These are phyloP conservation scores for Acleris literana DNA, from an alignment of 2,888 invertebrate species.

Conservation along the genomic window DNA sequence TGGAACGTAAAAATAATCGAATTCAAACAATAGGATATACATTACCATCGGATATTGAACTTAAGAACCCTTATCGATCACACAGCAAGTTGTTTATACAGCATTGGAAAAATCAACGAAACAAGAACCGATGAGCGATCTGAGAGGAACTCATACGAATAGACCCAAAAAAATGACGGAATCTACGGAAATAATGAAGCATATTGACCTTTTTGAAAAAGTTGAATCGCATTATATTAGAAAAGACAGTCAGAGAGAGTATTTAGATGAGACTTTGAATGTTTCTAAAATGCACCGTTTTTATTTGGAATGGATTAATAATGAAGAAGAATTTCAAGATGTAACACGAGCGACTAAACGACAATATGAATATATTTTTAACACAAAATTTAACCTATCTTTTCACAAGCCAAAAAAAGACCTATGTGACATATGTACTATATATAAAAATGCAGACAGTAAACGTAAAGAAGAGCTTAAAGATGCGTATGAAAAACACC, in stretches of 20 bases:
- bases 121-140: constrained; percentile 14
- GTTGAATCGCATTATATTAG: constrained; percentile 38
- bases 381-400: constrained; percentile 45
- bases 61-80: constrained; percentile 13
- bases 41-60: constrained; percentile 15
- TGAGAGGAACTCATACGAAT: constrained; percentile 35
- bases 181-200: constrained; percentile 22
- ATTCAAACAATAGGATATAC: constrained; percentile 37
- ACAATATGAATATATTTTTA: constrained; percentile 42
- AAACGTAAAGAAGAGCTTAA: constrained; percentile 38
- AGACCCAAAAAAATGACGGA: constrained; percentile 24
- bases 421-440: constrained; percentile 25
- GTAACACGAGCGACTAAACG: constrained; percentile 36
- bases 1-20: constrained; percentile 34
- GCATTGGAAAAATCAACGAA: constrained; percentile 30
- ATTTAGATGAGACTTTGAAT: constrained; percentile 38
- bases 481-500: constrained; percentile 38
- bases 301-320: constrained; percentile 34
- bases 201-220: constrained; percentile 31
- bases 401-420: constrained; percentile 39
- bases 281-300: constrained; percentile 41
- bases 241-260: constrained; percentile 26
- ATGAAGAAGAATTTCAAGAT: constrained; percentile 23
- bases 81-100: constrained; percentile 28
- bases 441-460: constrained; percentile 30